Conservation (phyloP, 1,140 invertebrate genomes). For the Cotesia chilonis region DNA sequence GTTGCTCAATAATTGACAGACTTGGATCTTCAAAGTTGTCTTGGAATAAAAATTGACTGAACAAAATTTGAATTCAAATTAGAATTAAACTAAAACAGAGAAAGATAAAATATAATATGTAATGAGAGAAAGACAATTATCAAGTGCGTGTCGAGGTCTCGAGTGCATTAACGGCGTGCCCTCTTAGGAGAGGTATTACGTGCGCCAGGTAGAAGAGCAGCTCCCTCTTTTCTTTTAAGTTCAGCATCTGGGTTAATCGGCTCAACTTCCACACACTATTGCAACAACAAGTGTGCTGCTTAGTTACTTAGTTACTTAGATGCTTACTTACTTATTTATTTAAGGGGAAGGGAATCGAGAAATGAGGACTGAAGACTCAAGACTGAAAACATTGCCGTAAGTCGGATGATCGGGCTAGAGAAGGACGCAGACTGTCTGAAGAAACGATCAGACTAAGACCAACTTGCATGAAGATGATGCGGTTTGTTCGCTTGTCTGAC, state of each 20-base stretch:
- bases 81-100: not conserved
- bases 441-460: not conserved
- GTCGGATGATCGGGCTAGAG: not conserved
- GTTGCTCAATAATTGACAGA: too few relatives aligned
- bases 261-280: slow-evolving; percentile 9
- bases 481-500: not conserved
- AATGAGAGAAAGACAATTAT: slow-evolving; percentile 9
- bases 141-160: slow-evolving; percentile 21
- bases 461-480: not conserved
- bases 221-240: not conserved
- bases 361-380: slow-evolving; percentile 23
- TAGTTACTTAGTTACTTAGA: not conserved
- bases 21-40: too few relatives aligned
- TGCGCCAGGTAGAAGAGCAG: slow-evolving; percentile 5
- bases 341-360: not conserved
- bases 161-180: slow-evolving; percentile 31
- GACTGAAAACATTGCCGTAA: not conserved
- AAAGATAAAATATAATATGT: not conserved
- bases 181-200: slow-evolving; percentile 20
- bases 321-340: too few relatives aligned
- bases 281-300: not conserved
- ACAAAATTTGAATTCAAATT: not conserved
- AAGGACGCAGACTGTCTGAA: not conserved
- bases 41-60: slow-evolving; percentile 3
- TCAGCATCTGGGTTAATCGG: slow-evolving; percentile 28